A percentile compares a stretch with the other conserved stretches of the same genome.
phyloP scores from a whole-genome alignment of 2,113 vertebrate genomes.

The Otolemur garnettii region DNA sequence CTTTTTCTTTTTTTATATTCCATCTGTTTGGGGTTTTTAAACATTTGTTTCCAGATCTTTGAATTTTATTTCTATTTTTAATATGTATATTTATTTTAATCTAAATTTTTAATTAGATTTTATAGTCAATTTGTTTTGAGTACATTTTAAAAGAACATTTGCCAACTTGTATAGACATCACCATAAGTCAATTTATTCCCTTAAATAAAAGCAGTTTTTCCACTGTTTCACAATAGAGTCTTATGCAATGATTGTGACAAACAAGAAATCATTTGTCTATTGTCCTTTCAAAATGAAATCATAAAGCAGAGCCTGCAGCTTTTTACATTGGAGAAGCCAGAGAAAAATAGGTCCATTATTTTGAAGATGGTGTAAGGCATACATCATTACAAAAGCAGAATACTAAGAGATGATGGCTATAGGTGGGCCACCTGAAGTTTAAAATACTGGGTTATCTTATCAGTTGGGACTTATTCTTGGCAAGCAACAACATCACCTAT shows the following conservation, averaged over 20 bases:
- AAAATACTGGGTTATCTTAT: not conserved
- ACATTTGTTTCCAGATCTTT: conserved; percentile 33
- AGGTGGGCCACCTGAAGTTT: not conserved
- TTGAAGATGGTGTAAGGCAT: not conserved
- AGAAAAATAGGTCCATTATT: conserved; percentile 51
- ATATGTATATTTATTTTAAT: conserved; percentile 26
- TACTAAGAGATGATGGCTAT: not conserved
- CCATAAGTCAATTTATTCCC: not conserved
- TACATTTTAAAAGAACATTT: not conserved
- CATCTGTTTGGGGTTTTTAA: conserved; percentile 52
- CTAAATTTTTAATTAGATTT: conserved; percentile 54
- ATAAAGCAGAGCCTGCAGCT: not conserved
- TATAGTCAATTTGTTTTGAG: conserved; percentile 50
- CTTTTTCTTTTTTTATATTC: conserved; percentile 11
- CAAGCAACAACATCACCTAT: not conserved
- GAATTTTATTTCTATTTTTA: conserved; percentile 63
- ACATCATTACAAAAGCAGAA: conserved; percentile 26
- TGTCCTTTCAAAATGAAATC: not conserved
- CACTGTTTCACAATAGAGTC: not conserved
- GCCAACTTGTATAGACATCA: not conserved
- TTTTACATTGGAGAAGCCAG: not conserved
- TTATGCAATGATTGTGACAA: conserved; percentile 34
- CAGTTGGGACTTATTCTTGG: conserved; percentile 22
- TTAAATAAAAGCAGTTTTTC: conserved; percentile 28
- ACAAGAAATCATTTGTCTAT: not conserved